Evolutionary conservation across 1,140 invertebrate species (phyloP), one percentile per base, ranked within the genome.

Genomic region (Lerema accius): DNA sequence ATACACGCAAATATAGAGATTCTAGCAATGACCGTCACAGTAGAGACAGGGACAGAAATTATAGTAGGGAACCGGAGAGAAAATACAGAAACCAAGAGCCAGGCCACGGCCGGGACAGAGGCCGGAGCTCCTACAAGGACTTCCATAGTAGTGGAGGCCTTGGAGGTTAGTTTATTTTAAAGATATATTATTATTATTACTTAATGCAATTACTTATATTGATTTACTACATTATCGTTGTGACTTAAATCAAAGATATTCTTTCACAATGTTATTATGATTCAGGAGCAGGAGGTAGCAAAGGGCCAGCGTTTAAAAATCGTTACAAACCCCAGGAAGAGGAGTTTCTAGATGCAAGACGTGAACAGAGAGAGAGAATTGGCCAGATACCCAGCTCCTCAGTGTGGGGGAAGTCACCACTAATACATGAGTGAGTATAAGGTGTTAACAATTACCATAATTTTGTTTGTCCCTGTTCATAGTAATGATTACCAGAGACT

Each of bases 391-490:
- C 95, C 7, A 93, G 94, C 3, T 82, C 92, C 0, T 90, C 92
- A 55, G 92, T 96, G 28, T 96, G 95, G 95, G 94, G 93, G 37
- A 94, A 94, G 82, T 96, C 95, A 13, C 96, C 96, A 0, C 72
- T 90, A 0, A 91, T 91, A 73, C 89, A 93, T 70, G 92, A 95
- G 94, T 95, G 89, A 91, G 92, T 92, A 28, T 23, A n/a, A n/a
- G n/a, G n/a, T n/a, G n/a, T n/a, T n/a, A n/a, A n/a, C n/a, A n/a
- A n/a, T n/a, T n/a, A n/a, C n/a, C n/a, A n/a, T n/a, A n/a, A n/a
- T n/a, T n/a, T n/a, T n/a, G n/a, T n/a, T n/a, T n/a, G n/a, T n/a
- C n/a, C n/a, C n/a, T n/a, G n/a, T n/a, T n/a, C n/a, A n/a, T n/a
- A n/a, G n/a, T n/a, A n/a, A n/a, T n/a, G n/a, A n/a, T n/a, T n/a